phyloP scores from a whole-genome alignment of 2,888 invertebrate species.

The Empis livida region DNA sequence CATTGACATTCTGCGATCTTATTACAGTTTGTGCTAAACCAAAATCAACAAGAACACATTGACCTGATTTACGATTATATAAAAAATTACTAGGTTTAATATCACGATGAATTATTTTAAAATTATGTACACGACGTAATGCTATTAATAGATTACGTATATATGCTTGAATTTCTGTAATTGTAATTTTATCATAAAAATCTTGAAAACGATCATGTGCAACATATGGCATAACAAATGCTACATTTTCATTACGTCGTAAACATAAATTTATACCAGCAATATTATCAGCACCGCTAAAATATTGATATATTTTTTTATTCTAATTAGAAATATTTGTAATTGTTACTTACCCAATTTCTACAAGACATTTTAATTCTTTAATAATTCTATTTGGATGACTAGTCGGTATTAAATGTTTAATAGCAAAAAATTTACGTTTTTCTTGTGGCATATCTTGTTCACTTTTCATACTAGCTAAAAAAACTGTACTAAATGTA shows the following conservation, averaged over 20 bases:
- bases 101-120: constrained; percentile 77
- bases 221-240: constrained; percentile 83
- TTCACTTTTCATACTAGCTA: constrained; percentile 48
- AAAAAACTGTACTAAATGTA: constrained; percentile 76
- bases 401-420: constrained; percentile 76
- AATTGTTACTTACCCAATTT: constrained; percentile 40
- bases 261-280: constrained; percentile 69
- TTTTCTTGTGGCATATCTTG: constrained; percentile 32
- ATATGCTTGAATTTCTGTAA: constrained; percentile 58
- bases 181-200: constrained; percentile 56
- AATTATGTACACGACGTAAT: constrained; percentile 65
- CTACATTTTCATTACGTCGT: constrained; percentile 62
- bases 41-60: constrained; percentile 76
- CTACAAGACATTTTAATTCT: constrained; percentile 64
- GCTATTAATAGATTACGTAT: constrained; percentile 70
- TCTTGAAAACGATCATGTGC: constrained; percentile 68
- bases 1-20: constrained; percentile 20
- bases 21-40: constrained; percentile 62
- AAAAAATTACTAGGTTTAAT: constrained; percentile 87
- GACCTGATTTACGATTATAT: constrained; percentile 57
- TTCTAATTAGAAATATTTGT: not conserved
- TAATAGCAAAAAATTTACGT: constrained; percentile 62
- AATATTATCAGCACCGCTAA: constrained; percentile 66
- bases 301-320: constrained; percentile 9
- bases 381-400: constrained; percentile 69